Percentiles rank a stretch among this genome's conserved stretches.
These are phyloP conservation scores for Pseudomyrmex cubaensis DNA, from an alignment of 1,140 invertebrate genomes.

Conservation along the genomic window DNA sequence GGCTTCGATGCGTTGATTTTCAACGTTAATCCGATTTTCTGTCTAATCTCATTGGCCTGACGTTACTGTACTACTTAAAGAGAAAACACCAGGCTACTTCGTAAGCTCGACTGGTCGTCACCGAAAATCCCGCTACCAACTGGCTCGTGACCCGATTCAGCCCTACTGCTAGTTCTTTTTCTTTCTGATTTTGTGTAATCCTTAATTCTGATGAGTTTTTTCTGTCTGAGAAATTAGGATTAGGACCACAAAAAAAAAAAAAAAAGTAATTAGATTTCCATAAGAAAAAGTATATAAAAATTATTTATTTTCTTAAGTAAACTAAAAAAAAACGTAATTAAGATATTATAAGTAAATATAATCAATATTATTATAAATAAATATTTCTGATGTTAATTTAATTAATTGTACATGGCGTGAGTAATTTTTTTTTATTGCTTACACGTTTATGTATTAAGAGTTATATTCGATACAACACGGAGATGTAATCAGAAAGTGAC, in stretches of 20 bases:
- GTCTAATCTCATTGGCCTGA: conserved; percentile 34
- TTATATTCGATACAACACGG: background rate
- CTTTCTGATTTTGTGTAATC: conserved; percentile 49
- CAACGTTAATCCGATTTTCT: conserved; percentile 36
- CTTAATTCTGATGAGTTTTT: conserved; percentile 19
- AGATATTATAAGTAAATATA: too few relatives aligned
- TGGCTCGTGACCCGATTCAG: conserved; percentile 51
- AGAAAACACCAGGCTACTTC: conserved; percentile 43
- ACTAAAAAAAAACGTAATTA: too few relatives aligned
- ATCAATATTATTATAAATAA: too few relatives aligned
- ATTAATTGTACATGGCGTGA: too few relatives aligned
- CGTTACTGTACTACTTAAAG: conserved; percentile 32
- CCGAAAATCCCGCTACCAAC: conserved; percentile 59
- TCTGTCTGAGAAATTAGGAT: conserved; percentile 37
- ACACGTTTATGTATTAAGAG: too few relatives aligned
- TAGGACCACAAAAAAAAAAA: background rate
- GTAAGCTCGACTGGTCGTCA: conserved; percentile 48
- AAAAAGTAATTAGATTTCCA: background rate
- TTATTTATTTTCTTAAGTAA: too few relatives aligned
- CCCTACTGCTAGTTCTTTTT: background rate
- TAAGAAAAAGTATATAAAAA: too few relatives aligned
- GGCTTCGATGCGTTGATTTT: background rate
- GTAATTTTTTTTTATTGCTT: too few relatives aligned
- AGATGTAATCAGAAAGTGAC: conserved; percentile 6
- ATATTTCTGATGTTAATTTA: too few relatives aligned